Evolutionary conservation across 1,140 invertebrate species (phyloP).

Genomic region (Drosophila micromelanica): DNA sequence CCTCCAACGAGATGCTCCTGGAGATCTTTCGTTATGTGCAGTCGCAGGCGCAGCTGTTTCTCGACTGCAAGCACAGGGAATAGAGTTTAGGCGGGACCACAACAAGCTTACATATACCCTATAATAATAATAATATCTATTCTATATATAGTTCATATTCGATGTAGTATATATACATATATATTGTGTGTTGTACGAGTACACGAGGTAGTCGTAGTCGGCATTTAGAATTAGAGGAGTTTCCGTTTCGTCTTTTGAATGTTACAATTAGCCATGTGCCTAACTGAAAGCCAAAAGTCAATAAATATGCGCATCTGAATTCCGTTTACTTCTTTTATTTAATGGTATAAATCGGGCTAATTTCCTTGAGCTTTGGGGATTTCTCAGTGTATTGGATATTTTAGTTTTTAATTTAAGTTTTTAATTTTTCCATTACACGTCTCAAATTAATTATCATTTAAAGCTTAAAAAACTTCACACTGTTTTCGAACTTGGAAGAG

Average conservation of each 20-base stretch:
- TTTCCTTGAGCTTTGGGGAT: too few species aligned
- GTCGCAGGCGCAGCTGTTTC: constrained; percentile 75
- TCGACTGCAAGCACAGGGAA: constrained; percentile 81
- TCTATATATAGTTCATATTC: constrained; percentile 3
- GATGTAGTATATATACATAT: constrained; percentile 18
- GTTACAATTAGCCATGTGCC: constrained; percentile 23
- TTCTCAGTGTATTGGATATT: too few species aligned
- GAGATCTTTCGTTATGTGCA: constrained; percentile 82
- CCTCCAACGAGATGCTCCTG: constrained; percentile 79
- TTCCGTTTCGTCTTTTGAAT: constrained; percentile 50
- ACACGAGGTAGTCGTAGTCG: constrained; percentile 81
- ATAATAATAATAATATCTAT: constrained; percentile 6
- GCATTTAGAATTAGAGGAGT: constrained; percentile 78
- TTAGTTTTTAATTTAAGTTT: too few species aligned
- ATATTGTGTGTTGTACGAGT: constrained; percentile 48
- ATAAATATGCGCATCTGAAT: constrained; percentile 74
- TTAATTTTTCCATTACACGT: too few species aligned
- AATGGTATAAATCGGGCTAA: neutral
- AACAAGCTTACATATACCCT: neutral
- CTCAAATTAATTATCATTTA: too few species aligned
- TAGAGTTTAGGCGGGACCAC: constrained; percentile 41
- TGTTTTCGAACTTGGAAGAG: too few species aligned
- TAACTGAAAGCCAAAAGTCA: constrained; percentile 33
- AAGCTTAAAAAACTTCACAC: too few species aligned
- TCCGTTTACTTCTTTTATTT: neutral